These are phyloP conservation scores for Peromyscus attwateri DNA, from an alignment of 2,797 vertebrate genomes.

Conservation along the genomic window DNA sequence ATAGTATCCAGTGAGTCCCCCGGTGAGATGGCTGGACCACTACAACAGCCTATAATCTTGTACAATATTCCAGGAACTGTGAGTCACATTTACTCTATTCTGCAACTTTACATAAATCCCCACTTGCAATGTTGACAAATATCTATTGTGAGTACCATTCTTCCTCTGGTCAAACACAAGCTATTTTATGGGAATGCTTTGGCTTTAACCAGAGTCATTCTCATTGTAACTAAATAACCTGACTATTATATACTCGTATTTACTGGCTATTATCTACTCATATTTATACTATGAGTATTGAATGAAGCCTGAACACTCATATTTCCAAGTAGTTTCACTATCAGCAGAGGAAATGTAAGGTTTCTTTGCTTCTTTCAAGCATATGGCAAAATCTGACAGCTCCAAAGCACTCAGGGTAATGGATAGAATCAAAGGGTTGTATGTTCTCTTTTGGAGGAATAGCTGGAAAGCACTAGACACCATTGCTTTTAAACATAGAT, in stretches of 20 bases:
- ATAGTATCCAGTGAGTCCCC: background rate
- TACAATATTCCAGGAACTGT: background rate
- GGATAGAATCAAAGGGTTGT: background rate
- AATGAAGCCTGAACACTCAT: background rate
- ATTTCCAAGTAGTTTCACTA: background rate
- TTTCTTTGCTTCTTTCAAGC: background rate
- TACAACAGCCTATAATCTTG: background rate
- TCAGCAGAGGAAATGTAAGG: background rate
- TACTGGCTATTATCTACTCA: background rate
- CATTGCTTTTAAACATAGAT: background rate
- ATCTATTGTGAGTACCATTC: background rate
- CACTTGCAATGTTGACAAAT: slow-evolving; percentile 34
- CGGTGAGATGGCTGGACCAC: background rate
- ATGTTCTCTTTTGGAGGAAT: background rate
- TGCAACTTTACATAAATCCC: slow-evolving; percentile 10
- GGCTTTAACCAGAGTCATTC: background rate
- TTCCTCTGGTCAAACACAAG: background rate
- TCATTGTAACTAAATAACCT: slow-evolving; percentile 21
- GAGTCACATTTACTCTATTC: slow-evolving; percentile 9
- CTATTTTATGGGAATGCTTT: slow-evolving; percentile 42
- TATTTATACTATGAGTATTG: background rate
- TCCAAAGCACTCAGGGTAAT: background rate
- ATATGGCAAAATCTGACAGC: background rate
- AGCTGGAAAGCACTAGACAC: background rate
- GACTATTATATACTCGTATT: background rate